A percentile compares a stretch with the other conserved stretches of the same genome.
Evolutionary conservation across 2,113 vertebrate species (phyloP).

Genomic region (Indri indri): DNA sequence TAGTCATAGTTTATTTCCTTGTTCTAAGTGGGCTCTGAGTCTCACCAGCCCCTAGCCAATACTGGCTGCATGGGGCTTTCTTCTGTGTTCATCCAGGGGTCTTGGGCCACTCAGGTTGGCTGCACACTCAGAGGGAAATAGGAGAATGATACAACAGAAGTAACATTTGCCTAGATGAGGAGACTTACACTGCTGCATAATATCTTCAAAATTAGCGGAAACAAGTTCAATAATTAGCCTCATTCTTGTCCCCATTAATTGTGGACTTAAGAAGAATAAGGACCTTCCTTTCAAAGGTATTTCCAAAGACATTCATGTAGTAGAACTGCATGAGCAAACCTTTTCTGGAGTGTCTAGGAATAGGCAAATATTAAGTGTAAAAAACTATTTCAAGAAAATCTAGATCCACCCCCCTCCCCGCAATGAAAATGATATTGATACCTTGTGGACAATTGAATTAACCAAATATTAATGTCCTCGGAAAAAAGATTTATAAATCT

Average conservation of each 20-base stretch:
- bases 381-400: neutral
- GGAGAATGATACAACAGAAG: neutral
- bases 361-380: neutral
- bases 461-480: neutral
- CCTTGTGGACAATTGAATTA: neutral
- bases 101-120: too few relatives aligned
- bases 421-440: neutral
- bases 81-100: neutral
- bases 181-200: neutral
- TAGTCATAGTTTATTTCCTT: neutral
- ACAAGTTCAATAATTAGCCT: neutral
- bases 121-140: neutral
- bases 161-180: neutral
- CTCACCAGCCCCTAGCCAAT: neutral
- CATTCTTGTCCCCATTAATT: neutral
- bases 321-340: neutral
- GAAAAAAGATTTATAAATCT: neutral
- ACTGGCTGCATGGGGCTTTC: neutral
- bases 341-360: neutral
- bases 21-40: neutral
- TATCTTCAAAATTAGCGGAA: neutral
- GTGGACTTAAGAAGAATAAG: neutral
- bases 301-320: neutral
- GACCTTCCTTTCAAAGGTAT: neutral
- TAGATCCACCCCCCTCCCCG: neutral